These are phyloP conservation scores for Dysidea cf. avara DNA, from an alignment of 37 sponge, comb jelly and placozoan species.

Conservation along the genomic window DNA sequence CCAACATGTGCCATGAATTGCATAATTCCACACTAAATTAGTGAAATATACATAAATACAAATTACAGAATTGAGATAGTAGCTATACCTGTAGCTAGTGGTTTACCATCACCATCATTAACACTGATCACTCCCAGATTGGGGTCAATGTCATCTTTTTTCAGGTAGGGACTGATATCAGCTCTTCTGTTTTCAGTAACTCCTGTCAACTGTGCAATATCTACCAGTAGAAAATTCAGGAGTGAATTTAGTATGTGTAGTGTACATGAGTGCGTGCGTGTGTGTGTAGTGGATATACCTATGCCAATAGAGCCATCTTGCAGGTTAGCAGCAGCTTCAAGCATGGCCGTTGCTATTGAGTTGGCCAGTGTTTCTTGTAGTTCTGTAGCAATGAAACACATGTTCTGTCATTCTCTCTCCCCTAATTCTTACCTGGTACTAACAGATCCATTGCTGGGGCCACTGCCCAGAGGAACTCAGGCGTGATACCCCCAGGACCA, in stretches of 20 bases:
- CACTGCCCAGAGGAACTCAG: slow-evolving; percentile 39
- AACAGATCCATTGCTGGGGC: slow-evolving; percentile 44
- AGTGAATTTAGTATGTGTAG: too few species aligned
- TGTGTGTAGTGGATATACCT: not conserved
- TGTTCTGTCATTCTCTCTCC: too few species aligned
- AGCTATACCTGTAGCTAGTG: slow-evolving; percentile 20
- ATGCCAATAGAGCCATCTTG: slow-evolving; percentile 25
- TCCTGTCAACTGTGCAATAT: slow-evolving; percentile 13
- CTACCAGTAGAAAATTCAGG: slow-evolving; percentile 10
- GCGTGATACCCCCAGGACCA: slow-evolving; percentile 34
- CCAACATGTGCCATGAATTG: slow-evolving; percentile 50
- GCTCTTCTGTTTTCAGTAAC: slow-evolving; percentile 43
- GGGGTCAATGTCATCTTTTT: slow-evolving; percentile 35
- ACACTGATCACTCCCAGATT: slow-evolving; percentile 38
- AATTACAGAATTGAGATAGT: too few species aligned
- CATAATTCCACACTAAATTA: slow-evolving; percentile 41
- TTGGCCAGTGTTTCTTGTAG: slow-evolving; percentile 16
- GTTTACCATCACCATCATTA: slow-evolving; percentile 24
- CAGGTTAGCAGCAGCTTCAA: slow-evolving; percentile 7
- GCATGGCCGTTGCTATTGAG: slow-evolving; percentile 25
- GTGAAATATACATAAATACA: too few species aligned
- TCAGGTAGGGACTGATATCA: slow-evolving; percentile 32
- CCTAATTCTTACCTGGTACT: slow-evolving; percentile 10
- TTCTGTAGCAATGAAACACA: too few species aligned
- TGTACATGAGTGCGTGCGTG: too few species aligned